Conservation (phyloP, 2,113 vertebrate species). For the Pongo pygmaeus region DNA sequence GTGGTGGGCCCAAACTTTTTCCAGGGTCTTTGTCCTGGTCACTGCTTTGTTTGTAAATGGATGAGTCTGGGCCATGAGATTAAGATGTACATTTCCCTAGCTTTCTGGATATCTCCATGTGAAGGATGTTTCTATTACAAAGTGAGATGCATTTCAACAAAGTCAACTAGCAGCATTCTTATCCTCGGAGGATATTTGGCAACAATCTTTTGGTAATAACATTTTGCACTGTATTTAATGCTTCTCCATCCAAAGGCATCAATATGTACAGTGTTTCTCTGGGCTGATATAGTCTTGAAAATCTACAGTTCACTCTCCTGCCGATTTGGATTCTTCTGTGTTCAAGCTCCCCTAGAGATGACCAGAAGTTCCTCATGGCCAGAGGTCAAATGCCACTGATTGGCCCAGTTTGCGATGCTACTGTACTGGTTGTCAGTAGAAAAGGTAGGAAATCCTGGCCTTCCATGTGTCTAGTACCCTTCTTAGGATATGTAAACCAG, state of each 20-base stretch:
- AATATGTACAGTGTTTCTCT: not conserved
- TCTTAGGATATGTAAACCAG: not conserved
- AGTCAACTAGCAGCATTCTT: not conserved
- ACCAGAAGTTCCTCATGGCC: not conserved
- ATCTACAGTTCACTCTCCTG: conserved; percentile 1
- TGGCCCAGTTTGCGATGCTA: not conserved
- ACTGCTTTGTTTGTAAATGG: not conserved
- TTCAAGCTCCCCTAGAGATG: not conserved
- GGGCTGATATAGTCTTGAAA: not conserved
- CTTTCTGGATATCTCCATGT: not conserved
- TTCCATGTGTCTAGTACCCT: not conserved
- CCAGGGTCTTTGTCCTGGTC: not conserved
- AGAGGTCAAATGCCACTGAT: conserved; percentile 2
- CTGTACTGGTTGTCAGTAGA: not conserved
- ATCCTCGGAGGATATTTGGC: not conserved
- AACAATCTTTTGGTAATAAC: not conserved
- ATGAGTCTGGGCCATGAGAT: not conserved
- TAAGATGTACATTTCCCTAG: not conserved
- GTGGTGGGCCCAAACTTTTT: not conserved
- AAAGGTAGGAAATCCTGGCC: not conserved
- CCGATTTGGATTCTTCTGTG: not conserved
- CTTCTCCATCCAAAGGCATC: not conserved
- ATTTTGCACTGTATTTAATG: not conserved
- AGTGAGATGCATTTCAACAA: not conserved
- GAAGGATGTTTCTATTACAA: conserved; percentile 10